A percentile compares a stretch with the other conserved stretches of the same genome.
phyloP scores from a whole-genome alignment of 2,113 vertebrate genomes.

The Ammodytes dubius region DNA sequence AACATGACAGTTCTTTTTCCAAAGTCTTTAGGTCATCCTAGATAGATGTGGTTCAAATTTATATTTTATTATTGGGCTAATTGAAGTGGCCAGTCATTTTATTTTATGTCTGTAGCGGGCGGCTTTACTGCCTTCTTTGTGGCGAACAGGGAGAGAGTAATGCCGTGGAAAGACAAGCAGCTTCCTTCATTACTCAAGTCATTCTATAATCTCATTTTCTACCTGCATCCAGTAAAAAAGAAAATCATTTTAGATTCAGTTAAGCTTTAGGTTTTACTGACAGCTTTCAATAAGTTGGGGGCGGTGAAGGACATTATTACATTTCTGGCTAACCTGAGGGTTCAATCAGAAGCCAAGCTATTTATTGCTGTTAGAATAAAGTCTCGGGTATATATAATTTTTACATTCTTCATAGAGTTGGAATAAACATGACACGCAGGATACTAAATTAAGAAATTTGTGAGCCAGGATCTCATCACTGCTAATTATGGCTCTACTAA shows the following conservation, averaged over 20 bases:
- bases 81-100: slow-evolving; percentile 71
- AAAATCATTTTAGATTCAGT: slow-evolving; percentile 50
- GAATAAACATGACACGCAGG: slow-evolving; percentile 11
- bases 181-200: slow-evolving; percentile 63
- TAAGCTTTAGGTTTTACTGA: slow-evolving; percentile 34
- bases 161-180: slow-evolving; percentile 48
- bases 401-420: slow-evolving; percentile 6
- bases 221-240: slow-evolving; percentile 39
- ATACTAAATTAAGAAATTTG: slow-evolving; percentile 6
- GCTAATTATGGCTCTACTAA: slow-evolving; percentile 45
- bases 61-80: slow-evolving; percentile 74
- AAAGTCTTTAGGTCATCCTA: slow-evolving; percentile 61
- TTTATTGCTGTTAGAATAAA: slow-evolving; percentile 29
- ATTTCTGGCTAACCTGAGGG: slow-evolving; percentile 51
- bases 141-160: slow-evolving; percentile 18
- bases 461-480: neutral
- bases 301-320: slow-evolving; percentile 34
- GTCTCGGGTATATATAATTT: neutral
- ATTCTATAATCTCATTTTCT: slow-evolving; percentile 51
- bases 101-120: slow-evolving; percentile 57
- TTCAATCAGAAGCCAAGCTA: slow-evolving; percentile 32
- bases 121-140: slow-evolving; percentile 58
- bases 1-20: slow-evolving; percentile 38
- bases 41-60: slow-evolving; percentile 62
- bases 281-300: slow-evolving; percentile 39